Evolutionary conservation across 2,888 invertebrate genomes (phyloP).

Genomic region (Cephus spinipes): DNA sequence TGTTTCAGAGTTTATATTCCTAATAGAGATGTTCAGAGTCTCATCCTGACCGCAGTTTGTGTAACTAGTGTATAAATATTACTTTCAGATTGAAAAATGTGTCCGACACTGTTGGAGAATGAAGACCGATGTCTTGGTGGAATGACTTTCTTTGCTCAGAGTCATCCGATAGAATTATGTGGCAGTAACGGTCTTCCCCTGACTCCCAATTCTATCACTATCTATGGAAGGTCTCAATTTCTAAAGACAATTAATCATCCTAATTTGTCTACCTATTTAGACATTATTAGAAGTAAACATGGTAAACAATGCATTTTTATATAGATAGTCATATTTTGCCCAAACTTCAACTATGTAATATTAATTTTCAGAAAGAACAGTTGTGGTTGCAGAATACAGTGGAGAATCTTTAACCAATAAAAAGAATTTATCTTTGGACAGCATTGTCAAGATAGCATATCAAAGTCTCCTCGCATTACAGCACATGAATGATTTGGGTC

Average conservation of each 20-base stretch:
- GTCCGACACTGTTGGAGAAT: slow-evolving; percentile 64
- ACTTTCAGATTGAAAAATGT: slow-evolving; percentile 46
- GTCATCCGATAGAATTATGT: slow-evolving; percentile 90
- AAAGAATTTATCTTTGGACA: slow-evolving; percentile 68
- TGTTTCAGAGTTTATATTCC: background rate
- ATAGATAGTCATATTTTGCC: background rate
- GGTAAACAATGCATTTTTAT: slow-evolving; percentile 70
- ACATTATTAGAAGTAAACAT: slow-evolving; percentile 93
- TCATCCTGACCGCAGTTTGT: background rate
- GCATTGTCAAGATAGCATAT: slow-evolving; percentile 75
- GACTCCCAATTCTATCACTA: slow-evolving; percentile 96
- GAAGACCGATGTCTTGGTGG: slow-evolving; percentile 79
- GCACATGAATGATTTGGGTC: slow-evolving; percentile 78
- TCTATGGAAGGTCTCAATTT: slow-evolving; percentile 88
- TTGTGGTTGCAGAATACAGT: slow-evolving; percentile 85
- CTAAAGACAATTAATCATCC: slow-evolving; percentile 83
- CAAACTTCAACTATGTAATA: background rate
- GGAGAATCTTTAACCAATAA: slow-evolving; percentile 73
- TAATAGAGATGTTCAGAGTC: background rate
- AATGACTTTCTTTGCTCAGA: slow-evolving; percentile 90
- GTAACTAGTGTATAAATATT: background rate
- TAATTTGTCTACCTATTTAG: slow-evolving; percentile 89
- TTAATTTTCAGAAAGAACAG: slow-evolving; percentile 77
- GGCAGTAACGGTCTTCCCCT: slow-evolving; percentile 96
- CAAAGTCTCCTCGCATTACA: slow-evolving; percentile 81